phyloP scores from a whole-genome alignment of 2,113 vertebrate genomes.

The Crotalus tigris region DNA sequence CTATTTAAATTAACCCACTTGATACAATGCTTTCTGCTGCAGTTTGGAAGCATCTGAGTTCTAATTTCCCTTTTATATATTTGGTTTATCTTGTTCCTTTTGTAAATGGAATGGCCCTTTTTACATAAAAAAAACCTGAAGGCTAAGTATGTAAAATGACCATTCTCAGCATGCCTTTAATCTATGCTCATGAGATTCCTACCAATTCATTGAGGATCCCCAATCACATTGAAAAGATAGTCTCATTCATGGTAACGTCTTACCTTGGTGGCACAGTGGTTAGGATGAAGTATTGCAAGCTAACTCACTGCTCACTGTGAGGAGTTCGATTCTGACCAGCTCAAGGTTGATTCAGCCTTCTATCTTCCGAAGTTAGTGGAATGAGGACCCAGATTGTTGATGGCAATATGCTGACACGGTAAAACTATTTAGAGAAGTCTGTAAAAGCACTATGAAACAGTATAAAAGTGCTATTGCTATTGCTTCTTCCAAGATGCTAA shows the following conservation, averaged over 20 bases:
- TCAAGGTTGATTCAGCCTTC: background rate
- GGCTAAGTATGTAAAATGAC: background rate
- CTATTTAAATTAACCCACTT: conserved; percentile 13
- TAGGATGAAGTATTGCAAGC: background rate
- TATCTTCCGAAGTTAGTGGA: background rate
- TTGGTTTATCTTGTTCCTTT: background rate
- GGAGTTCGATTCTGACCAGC: background rate
- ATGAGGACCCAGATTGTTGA: background rate
- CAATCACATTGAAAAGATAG: background rate
- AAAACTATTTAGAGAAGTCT: background rate
- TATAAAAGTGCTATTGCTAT: background rate
- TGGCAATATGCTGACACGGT: background rate
- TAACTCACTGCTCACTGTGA: background rate
- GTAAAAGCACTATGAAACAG: background rate
- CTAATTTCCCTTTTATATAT: background rate
- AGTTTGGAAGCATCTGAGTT: background rate
- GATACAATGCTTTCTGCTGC: background rate
- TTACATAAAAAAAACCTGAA: background rate
- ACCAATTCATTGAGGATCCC: background rate
- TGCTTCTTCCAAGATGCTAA: background rate
- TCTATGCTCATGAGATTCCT: background rate
- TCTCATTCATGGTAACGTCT: background rate
- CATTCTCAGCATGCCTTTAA: background rate
- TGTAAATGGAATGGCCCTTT: background rate
- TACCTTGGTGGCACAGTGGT: background rate